A percentile compares a stretch with the other conserved stretches of the same genome.
Conservation (phyloP, 2,113 vertebrate genomes). For the Perca fluviatilis region DNA sequence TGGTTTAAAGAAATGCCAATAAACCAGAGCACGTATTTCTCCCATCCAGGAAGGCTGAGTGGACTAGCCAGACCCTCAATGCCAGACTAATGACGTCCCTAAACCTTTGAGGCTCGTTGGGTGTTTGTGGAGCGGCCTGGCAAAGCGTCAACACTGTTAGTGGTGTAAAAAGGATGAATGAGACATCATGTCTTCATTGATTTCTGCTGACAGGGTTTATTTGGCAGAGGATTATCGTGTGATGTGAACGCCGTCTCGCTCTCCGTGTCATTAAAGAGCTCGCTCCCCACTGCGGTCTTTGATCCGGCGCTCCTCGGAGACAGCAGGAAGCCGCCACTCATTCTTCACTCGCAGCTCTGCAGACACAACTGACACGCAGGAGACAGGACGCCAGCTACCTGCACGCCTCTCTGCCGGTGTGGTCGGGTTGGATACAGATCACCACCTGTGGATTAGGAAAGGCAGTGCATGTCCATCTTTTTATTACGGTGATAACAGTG, state of each 20-base stretch:
- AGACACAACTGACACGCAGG: conserved; percentile 17
- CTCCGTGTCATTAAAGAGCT: conserved; percentile 6
- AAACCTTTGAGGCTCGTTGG: background rate
- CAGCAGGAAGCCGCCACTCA: conserved; percentile 9
- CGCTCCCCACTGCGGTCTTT: conserved; percentile 12
- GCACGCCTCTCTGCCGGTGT: background rate
- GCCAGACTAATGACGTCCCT: too few relatives aligned
- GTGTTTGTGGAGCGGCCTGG: background rate
- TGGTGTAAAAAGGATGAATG: background rate
- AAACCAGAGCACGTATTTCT: too few relatives aligned
- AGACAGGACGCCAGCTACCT: background rate
- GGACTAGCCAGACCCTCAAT: too few relatives aligned
- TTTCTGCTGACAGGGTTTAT: conserved; percentile 25
- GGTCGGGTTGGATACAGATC: too few relatives aligned
- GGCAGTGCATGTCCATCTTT: too few relatives aligned
- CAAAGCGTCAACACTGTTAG: background rate
- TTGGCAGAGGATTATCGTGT: conserved; percentile 27
- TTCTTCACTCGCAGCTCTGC: background rate
- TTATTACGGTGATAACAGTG: too few relatives aligned
- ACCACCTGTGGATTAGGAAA: too few relatives aligned
- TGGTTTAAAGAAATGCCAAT: too few relatives aligned
- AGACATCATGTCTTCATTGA: conserved; percentile 19
- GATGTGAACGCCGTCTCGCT: background rate
- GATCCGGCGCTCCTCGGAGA: conserved; percentile 3
- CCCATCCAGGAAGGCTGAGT: too few relatives aligned